Evolutionary conservation across 1,140 invertebrate genomes (phyloP), one percentile per base, ranked within the genome.

Genomic region (Ganaspis sp.): DNA sequence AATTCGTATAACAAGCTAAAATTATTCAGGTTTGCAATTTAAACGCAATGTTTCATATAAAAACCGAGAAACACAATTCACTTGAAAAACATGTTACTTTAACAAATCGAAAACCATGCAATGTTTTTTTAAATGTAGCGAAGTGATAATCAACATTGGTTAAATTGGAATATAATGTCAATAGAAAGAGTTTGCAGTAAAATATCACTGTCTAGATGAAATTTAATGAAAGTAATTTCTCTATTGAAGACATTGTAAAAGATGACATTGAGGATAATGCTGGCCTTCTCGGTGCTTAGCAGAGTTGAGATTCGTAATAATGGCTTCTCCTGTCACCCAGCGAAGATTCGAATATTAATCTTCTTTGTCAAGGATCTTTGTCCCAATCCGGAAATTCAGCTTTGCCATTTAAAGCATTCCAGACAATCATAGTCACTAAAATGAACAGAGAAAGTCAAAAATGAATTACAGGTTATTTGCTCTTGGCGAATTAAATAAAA

Each of bases 321-420:
- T 34, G 21, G 58, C 58, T 64, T 64, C 58, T 5, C 23, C 21
- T 64, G 58, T 64, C 58, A 64, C 26, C 23, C 29, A 64, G 58
- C 58, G 12, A 64, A 64, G 26, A 64, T 64, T n/a, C 58, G 26
- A 64, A 64, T 64, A 64, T 64, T 64, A 64, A 64, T 64, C 58
- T 64, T 29, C 58, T 64, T 64, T 58, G 54, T 58, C 54, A 26
- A 26, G 21, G 21, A 58, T 58, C 21, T 58, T 58, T 64, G 58
- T 26, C n/a, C 23, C 15, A 29, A 64, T 64, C 9, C 58, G 26
- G 58, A 64, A 64, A 34, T 64, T 64, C 58, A 64, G 11, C 23
- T 34, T 49, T 4, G 58, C 29, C 26, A 4, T n/a, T 64, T 64
- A 15, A 64, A 23, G 54, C 12, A 29, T 64, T 64, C 15, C 58